Evolutionary conservation across 1,140 invertebrate genomes (phyloP).

Genomic region (Drosophila nigrodunni): DNA sequence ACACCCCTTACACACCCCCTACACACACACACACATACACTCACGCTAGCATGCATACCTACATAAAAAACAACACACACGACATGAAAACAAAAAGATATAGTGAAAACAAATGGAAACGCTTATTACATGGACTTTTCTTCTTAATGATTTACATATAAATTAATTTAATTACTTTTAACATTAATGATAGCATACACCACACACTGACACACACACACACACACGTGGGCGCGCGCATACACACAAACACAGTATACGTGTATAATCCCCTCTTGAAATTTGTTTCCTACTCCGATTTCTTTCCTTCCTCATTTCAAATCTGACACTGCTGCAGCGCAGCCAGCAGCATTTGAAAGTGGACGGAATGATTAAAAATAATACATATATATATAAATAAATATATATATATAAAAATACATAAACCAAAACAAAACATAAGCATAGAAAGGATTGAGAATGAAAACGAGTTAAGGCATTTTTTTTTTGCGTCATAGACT

Average conservation of each 20-base stretch:
- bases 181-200: slow-evolving; percentile 28
- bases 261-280: neutral
- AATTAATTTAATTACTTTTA: slow-evolving; percentile 61
- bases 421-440: slow-evolving; percentile 1
- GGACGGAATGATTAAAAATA: slow-evolving; percentile 4
- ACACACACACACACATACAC: neutral
- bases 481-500: slow-evolving; percentile 48
- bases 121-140: slow-evolving; percentile 75
- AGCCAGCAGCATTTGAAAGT: slow-evolving; percentile 30
- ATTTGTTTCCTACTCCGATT: slow-evolving; percentile 31
- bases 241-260: slow-evolving; percentile 2
- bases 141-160: slow-evolving; percentile 65
- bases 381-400: slow-evolving; percentile 7
- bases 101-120: slow-evolving; percentile 74
- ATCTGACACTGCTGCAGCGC: slow-evolving; percentile 59
- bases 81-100: slow-evolving; percentile 39
- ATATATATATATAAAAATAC: neutral
- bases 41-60: neutral
- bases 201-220: slow-evolving; percentile 25
- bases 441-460: slow-evolving; percentile 8
- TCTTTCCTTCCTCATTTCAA: slow-evolving; percentile 25
- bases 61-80: neutral
- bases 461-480: slow-evolving; percentile 59
- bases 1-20: neutral
- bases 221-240: slow-evolving; percentile 9